phyloP scores from a whole-genome alignment of 2,113 vertebrate genomes.

The Passer montanus region DNA sequence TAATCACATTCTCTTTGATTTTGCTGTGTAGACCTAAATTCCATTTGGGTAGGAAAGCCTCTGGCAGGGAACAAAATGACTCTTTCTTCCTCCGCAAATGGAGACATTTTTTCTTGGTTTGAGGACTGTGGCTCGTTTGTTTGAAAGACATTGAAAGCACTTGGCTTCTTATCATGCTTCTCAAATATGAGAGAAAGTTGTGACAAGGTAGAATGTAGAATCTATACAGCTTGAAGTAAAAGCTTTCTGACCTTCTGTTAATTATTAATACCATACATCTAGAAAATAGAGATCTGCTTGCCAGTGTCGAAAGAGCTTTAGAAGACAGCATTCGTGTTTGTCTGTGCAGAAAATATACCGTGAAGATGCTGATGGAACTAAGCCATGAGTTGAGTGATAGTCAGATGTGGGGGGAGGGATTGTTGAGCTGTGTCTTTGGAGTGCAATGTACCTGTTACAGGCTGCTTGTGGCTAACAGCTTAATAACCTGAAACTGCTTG shows the following conservation, averaged over 20 bases:
- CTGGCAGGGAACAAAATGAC: background rate
- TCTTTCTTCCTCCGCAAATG: background rate
- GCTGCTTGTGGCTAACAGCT: background rate
- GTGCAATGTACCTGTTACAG: background rate
- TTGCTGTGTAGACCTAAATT: background rate
- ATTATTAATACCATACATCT: background rate
- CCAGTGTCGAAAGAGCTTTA: background rate
- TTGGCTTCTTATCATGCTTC: background rate
- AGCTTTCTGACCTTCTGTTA: background rate
- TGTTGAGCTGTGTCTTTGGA: background rate
- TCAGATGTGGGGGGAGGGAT: background rate
- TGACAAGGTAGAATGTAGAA: background rate
- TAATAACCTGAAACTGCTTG: background rate
- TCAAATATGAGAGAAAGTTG: background rate
- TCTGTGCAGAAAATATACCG: background rate
- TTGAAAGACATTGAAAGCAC: background rate
- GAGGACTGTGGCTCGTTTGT: conserved; percentile 7
- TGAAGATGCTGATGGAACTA: background rate
- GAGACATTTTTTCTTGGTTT: background rate
- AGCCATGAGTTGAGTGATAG: background rate
- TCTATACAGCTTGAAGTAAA: background rate
- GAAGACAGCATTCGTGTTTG: background rate
- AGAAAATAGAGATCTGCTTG: background rate
- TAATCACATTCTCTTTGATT: conserved; percentile 15
- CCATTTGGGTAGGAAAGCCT: background rate